Evolutionary conservation across 1,140 invertebrate genomes (phyloP).

Genomic region (Apis dorsata): DNA sequence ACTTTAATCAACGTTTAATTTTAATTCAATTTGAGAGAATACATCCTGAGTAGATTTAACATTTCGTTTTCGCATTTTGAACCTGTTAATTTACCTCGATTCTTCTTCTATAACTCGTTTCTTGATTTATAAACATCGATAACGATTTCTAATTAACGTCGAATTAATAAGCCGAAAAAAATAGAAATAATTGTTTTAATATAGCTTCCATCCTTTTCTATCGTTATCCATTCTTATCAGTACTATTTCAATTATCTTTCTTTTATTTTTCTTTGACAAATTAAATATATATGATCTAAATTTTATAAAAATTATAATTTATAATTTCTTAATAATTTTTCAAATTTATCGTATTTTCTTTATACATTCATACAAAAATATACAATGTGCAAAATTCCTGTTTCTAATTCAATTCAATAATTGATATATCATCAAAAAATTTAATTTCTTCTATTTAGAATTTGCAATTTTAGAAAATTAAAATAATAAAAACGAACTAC

Average conservation of each 20-base stretch:
- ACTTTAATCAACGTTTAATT: constrained; percentile 2
- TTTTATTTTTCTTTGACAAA: neutral
- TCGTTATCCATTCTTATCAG: neutral
- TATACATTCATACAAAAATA: too few species aligned
- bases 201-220: too few species aligned
- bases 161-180: neutral
- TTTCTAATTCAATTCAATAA: too few species aligned
- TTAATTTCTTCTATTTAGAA: too few species aligned
- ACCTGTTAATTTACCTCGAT: neutral
- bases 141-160: neutral
- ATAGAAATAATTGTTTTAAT: neutral
- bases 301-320: too few species aligned
- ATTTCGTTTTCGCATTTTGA: neutral
- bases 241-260: neutral
- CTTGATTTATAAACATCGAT: neutral
- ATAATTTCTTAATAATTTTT: too few species aligned
- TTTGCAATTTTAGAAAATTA: too few species aligned
- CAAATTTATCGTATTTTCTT: too few species aligned
- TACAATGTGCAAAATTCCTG: too few species aligned
- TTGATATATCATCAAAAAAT: too few species aligned
- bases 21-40: neutral
- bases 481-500: neutral
- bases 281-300: too few species aligned
- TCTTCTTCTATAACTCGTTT: neutral
- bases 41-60: neutral